phyloP scores from a whole-genome alignment of 2,113 vertebrate genomes.

The Cryptoleucopteryx plumbea region DNA sequence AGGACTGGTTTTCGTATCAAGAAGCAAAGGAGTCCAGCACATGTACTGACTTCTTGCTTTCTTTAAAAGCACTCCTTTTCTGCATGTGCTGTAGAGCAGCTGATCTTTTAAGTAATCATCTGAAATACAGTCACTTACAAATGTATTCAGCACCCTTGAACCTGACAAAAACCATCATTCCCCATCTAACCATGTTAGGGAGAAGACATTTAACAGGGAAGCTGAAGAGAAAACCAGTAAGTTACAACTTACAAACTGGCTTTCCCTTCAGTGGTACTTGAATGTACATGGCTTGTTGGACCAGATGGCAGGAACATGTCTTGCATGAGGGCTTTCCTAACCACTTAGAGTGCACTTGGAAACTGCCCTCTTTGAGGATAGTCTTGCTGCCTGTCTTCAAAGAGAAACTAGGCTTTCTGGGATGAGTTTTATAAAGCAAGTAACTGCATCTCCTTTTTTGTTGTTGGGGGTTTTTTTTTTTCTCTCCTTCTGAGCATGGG shows the following conservation, averaged over 20 bases:
- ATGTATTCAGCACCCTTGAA: not conserved
- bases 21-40: not conserved
- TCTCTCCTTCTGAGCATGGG: not conserved
- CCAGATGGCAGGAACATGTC: not conserved
- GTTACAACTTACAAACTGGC: not conserved
- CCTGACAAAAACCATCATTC: not conserved
- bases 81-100: accelerated
- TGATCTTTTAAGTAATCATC: not conserved
- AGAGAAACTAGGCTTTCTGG: not conserved
- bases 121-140: not conserved
- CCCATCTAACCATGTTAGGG: not conserved
- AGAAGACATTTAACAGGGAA: not conserved
- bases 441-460: not conserved
- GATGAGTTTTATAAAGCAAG: not conserved
- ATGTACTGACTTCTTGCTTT: not conserved
- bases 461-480: not conserved
- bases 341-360: not conserved
- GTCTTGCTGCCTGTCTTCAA: not conserved
- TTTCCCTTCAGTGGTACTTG: not conserved
- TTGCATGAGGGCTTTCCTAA: not conserved
- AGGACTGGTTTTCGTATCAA: not conserved
- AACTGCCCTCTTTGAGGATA: not conserved
- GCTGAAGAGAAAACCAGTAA: not conserved
- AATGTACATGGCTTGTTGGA: not conserved
- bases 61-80: not conserved